Evolutionary conservation across 1,140 invertebrate species (phyloP).

Genomic region (Geopemphigus sp.): DNA sequence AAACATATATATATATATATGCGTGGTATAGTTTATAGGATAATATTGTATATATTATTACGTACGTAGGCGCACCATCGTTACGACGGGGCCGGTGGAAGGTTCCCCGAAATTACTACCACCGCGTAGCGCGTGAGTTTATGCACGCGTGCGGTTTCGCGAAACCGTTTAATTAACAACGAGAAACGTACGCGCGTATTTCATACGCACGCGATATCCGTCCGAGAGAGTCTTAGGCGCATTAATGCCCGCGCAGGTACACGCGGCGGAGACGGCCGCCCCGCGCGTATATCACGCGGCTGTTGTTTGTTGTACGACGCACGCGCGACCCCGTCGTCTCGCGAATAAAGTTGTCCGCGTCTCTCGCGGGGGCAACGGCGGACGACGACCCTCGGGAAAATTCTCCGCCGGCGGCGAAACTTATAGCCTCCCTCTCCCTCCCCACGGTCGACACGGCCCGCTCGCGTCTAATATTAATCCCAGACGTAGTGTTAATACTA

Average conservation of each 20-base stretch:
- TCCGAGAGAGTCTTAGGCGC: not conserved
- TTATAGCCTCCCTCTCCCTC: not conserved
- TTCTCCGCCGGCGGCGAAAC: not conserved
- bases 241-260: not conserved
- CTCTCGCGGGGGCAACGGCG: slow-evolving; percentile 26
- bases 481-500: slow-evolving; percentile 45
- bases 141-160: slow-evolving; percentile 21
- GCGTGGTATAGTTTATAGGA: too few species aligned
- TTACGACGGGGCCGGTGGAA: too few species aligned
- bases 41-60: too few species aligned
- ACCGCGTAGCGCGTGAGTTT: too few species aligned
- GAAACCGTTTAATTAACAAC: slow-evolving; percentile 41
- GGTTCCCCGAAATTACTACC: too few species aligned
- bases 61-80: too few species aligned
- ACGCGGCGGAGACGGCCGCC: not conserved
- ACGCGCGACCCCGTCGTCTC: too few species aligned
- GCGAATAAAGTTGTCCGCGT: slow-evolving; percentile 31
- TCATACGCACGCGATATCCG: not conserved
- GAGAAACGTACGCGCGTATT: not conserved
- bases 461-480: slow-evolving; percentile 31
- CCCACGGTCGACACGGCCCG: not conserved
- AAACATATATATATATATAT: too few species aligned
- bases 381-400: slow-evolving; percentile 13
- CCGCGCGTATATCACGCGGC: too few species aligned
- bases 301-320: too few species aligned